These are phyloP conservation scores for Cydia splendana DNA, from an alignment of 1,140 invertebrate species.

Conservation along the genomic window DNA sequence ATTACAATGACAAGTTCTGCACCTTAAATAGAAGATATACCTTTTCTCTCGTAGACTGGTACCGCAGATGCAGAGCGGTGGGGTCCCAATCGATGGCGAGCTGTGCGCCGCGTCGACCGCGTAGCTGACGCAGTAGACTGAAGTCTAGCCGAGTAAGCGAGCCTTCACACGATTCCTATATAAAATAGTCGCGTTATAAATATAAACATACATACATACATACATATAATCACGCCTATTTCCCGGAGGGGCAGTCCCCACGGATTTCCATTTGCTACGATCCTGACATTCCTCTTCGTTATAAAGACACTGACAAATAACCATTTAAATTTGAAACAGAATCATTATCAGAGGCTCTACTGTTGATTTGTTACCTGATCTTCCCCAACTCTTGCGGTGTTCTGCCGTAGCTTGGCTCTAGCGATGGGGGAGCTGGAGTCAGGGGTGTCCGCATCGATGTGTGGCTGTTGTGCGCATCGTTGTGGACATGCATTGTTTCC, in stretches of 20 bases:
- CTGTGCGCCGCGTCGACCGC: constrained; percentile 59
- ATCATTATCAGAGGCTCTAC: too few relatives aligned
- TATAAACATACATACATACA: too few relatives aligned
- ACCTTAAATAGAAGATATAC: constrained; percentile 63
- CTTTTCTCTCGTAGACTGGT: constrained; percentile 90
- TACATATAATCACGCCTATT: too few relatives aligned
- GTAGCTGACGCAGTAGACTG: constrained; percentile 47
- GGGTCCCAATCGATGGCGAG: constrained; percentile 94
- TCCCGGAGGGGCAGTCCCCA: too few relatives aligned
- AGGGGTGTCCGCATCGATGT: constrained; percentile 33
- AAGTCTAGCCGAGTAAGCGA: constrained; percentile 50
- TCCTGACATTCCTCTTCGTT: too few relatives aligned
- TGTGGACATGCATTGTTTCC: constrained; percentile 34
- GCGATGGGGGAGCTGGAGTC: constrained; percentile 50
- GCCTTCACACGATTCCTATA: constrained; percentile 35
- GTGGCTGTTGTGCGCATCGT: not conserved
- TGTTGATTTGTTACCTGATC: constrained; percentile 29
- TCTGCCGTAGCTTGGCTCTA: constrained; percentile 51
- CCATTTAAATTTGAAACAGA: not conserved
- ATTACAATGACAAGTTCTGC: too few relatives aligned
- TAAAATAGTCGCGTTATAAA: not conserved
- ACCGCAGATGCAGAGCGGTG: constrained; percentile 92
- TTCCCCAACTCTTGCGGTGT: constrained; percentile 40
- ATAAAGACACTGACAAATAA: too few relatives aligned
- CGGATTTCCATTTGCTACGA: too few relatives aligned